Percentiles rank a stretch among this genome's conserved stretches.
Evolutionary conservation across 2,797 vertebrate genomes (phyloP).

Genomic region (Anabas testudineus): DNA sequence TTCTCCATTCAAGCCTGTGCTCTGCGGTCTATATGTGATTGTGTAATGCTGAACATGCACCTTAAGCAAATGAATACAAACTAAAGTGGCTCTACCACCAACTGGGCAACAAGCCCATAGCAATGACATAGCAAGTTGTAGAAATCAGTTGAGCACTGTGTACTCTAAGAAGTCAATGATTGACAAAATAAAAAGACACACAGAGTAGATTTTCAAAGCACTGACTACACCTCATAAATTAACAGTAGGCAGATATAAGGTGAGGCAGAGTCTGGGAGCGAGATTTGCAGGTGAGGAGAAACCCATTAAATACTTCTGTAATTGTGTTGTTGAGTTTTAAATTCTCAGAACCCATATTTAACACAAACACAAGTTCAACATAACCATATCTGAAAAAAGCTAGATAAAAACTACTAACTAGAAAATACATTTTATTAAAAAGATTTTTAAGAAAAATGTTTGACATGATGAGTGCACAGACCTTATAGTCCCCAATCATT

Average conservation of each 20-base stretch:
- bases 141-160: slow-evolving; percentile 51
- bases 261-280: slow-evolving; percentile 18
- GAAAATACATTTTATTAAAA: background rate
- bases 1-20: slow-evolving; percentile 29
- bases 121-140: slow-evolving; percentile 80
- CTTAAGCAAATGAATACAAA: slow-evolving; percentile 77
- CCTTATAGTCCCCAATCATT: background rate
- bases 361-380: background rate
- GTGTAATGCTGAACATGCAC: slow-evolving; percentile 65
- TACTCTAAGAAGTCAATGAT: slow-evolving; percentile 78
- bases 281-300: slow-evolving; percentile 1
- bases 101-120: slow-evolving; percentile 65
- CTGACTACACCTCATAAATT: background rate
- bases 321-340: background rate
- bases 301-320: slow-evolving; percentile 1
- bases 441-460: background rate
- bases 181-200: slow-evolving; percentile 68
- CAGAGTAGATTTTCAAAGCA: slow-evolving; percentile 35
- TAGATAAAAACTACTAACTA: background rate
- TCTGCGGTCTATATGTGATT: slow-evolving; percentile 36
- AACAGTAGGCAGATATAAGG: slow-evolving; percentile 5
- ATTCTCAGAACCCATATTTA: background rate
- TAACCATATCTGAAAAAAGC: background rate
- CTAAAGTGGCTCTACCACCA: slow-evolving; percentile 34
- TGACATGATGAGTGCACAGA: background rate